Conservation (phyloP, 2,888 invertebrate genomes). For the Malacosoma neustria region DNA sequence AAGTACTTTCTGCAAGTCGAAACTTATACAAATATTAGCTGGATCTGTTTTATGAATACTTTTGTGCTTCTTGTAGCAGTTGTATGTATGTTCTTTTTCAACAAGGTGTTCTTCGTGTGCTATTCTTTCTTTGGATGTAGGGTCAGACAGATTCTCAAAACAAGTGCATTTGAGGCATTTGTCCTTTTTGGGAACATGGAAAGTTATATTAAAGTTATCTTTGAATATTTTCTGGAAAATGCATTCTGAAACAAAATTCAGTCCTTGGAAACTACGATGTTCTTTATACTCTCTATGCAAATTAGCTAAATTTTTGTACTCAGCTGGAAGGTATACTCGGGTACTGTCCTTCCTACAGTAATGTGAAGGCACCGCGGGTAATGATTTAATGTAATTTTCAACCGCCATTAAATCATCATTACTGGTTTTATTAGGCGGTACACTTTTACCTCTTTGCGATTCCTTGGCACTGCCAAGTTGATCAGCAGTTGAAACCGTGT, state of each 20-base stretch:
- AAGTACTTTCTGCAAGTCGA: conserved; percentile 15
- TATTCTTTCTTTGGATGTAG: background rate
- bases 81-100: conserved; percentile 1
- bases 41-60: conserved; percentile 8
- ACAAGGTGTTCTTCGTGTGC: background rate
- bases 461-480: conserved; percentile 7
- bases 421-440: conserved; percentile 10
- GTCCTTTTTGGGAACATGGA: conserved; percentile 5
- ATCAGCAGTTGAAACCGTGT: conserved; percentile 5
- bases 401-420: no score
- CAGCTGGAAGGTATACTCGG: no score
- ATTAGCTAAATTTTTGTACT: no score
- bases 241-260: conserved; percentile 4
- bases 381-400: conserved; percentile 4
- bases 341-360: no score
- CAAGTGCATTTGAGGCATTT: conserved; percentile 2
- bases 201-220: conserved; percentile 2
- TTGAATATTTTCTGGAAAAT: background rate
- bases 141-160: background rate
- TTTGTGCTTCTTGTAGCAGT: conserved; percentile 7
- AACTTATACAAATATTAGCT: conserved; percentile 6
- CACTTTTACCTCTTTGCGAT: conserved; percentile 12
- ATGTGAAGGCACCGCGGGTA: no score
- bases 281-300: conserved; percentile 1
- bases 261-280: conserved; percentile 1